Evolutionary conservation across 2,888 invertebrate species (phyloP), one percentile per base, ranked within the genome.

Genomic region (Hypsopygia costalis): DNA sequence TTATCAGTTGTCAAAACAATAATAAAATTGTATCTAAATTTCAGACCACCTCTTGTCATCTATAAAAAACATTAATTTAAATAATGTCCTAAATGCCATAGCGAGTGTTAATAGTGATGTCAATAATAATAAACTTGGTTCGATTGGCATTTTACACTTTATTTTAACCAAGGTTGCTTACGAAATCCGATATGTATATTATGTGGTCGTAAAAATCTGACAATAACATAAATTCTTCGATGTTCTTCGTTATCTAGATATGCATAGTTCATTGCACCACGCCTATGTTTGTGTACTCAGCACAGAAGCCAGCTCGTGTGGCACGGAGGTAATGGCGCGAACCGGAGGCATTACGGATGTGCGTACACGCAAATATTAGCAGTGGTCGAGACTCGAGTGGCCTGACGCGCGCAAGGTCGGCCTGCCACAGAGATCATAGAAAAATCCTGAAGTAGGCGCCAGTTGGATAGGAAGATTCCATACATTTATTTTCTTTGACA

Each of bases 321-420:
- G 8, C n/a, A n/a, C 6, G 25, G 25, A 25, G 25, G 61, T 52
- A 62, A 65, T 55, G 55, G 52, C 49, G 50, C 52, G 48, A 47
- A 47, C 40, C 54, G 51, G 53, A 46, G 56, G 55, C 49, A 51
- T 25, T 50, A 60, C 66, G 65, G 63, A 67, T 62, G 64, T 69
- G 74, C 69, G 71, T 66, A 61, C 52, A 65, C 69, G 77, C 80
- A 81, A 81, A 82, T 74, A 81, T 72, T 75, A 62, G 60, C 58
- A 48, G 52, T 50, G 49, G 44, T 37, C 50, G 46, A 16, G 16
- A 45, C 46, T 43, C 46, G 41, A 25, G 25, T 25, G 25, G 25
- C 4, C 25, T 5, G 25, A 25, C 25, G 25, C 25, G 46, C 47
- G 30, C 49, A 48, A 53, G 46, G 51, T 40, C 47, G 43, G 11